A percentile compares a stretch with the other conserved stretches of the same genome.
phyloP scores from a whole-genome alignment of 2,113 vertebrate genomes.

The Oreochromis aureus region DNA sequence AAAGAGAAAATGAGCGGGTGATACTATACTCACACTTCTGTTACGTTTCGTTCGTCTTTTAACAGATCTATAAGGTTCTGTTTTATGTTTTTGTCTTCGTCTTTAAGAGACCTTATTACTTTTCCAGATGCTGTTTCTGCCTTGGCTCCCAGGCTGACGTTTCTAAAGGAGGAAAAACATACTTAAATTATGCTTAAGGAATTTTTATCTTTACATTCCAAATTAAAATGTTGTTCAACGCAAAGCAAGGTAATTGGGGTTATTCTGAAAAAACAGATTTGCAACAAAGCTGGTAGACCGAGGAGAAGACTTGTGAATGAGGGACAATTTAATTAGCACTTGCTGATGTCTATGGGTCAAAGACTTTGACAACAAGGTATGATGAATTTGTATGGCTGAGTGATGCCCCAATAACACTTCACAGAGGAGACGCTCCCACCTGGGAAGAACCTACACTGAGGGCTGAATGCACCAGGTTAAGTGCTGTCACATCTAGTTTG shows the following conservation, averaged over 20 bases:
- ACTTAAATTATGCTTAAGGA: neutral
- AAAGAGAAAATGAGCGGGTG: neutral
- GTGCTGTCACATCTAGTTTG: neutral
- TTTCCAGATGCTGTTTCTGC: constrained; percentile 86
- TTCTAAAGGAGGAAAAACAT: constrained; percentile 67
- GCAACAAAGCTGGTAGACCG: neutral
- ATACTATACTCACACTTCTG: constrained; percentile 78
- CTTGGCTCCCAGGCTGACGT: constrained; percentile 86
- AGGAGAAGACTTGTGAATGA: neutral
- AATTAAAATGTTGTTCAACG: neutral
- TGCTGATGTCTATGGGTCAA: neutral
- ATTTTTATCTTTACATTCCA: neutral
- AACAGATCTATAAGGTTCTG: constrained; percentile 69
- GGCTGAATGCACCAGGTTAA: neutral
- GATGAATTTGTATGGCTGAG: neutral
- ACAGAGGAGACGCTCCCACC: rapidly evolving
- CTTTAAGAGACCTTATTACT: constrained; percentile 60
- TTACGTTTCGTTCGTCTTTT: neutral
- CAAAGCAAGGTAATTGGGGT: neutral
- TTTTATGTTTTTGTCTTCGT: constrained; percentile 30
- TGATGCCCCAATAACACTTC: neutral
- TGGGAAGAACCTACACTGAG: neutral
- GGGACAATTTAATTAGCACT: neutral
- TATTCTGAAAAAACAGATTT: neutral
- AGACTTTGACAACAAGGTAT: neutral